These are phyloP conservation scores for Indicator indicator DNA, from an alignment of 2,113 vertebrate genomes.

Conservation along the genomic window DNA sequence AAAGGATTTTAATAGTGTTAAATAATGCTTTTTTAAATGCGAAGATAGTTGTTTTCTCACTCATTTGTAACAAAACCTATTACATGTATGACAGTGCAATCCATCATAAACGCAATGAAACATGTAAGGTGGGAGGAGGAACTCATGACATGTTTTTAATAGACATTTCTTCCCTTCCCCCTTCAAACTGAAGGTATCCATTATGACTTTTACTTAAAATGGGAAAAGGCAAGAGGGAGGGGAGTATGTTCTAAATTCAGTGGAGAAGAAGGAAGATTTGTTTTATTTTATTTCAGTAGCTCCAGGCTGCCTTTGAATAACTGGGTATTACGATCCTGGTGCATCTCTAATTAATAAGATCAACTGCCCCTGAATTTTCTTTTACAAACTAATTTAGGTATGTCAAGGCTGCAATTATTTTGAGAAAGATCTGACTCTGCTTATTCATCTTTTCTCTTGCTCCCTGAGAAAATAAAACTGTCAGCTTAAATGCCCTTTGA, in stretches of 20 bases:
- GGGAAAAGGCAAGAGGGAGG: constrained; percentile 1
- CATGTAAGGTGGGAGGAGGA: constrained; percentile 53
- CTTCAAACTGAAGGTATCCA: constrained; percentile 9
- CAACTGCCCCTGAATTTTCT: constrained; percentile 79
- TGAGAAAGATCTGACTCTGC: constrained; percentile 77
- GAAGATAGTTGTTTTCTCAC: constrained; percentile 59
- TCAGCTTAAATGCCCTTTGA: constrained; percentile 77
- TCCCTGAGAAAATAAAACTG: constrained; percentile 78
- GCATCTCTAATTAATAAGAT: constrained; percentile 82
- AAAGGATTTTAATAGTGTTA: constrained; percentile 57
- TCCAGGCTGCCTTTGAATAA: constrained; percentile 68
- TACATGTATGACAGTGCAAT: not conserved
- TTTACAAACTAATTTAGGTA: constrained; percentile 82
- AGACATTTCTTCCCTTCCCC: constrained; percentile 28
- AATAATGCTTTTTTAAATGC: constrained; percentile 52
- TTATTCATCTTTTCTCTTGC: constrained; percentile 79
- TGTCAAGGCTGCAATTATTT: constrained; percentile 81
- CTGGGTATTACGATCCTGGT: constrained; percentile 65
- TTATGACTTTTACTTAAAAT: constrained; percentile 43
- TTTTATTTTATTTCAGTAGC: constrained; percentile 74
- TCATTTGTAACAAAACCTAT: constrained; percentile 68
- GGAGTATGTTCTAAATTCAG: constrained; percentile 34
- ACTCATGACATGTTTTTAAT: constrained; percentile 43
- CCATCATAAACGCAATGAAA: constrained; percentile 33
- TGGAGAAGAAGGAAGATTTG: constrained; percentile 58